Base-by-base conservation (phyloP, 2,797 vertebrate genomes). In the Trematomus bernacchii region DNA sequence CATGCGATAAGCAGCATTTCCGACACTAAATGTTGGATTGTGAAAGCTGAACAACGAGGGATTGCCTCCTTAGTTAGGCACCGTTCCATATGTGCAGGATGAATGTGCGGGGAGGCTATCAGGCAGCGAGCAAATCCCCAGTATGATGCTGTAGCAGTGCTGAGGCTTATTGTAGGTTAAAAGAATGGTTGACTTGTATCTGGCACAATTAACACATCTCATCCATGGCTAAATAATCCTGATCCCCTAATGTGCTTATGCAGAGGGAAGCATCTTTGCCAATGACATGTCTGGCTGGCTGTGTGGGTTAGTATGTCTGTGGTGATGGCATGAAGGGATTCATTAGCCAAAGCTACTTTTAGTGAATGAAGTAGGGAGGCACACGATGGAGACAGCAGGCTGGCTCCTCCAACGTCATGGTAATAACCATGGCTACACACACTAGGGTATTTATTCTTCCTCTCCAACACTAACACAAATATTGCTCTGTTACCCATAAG, bases 391-490 rank as follows among this genome's bases (percentile, higher is more conserved):
- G 86, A 89, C 84, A 87, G 87, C 76, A 86, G 87, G 88, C 85
- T 85, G 82, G 87, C 86, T 83, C 76, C 83, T 91, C 80, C 87
- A 89, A 87, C 83, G 92, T 94, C 93, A 94, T 85, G 85, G 82
- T 88, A 85, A 93, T 92, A 94, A 90, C 93, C 92, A 94, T 94
- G 90, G 91, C 89, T 94, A 94, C 92, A 92, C 91, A 89, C 91
- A 88, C 91, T 89, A 87, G 88, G 90, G 92, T 82, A 89, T 91
- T 91, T 85, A 85, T 76, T 90, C 88, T 89, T 89, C 82, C 89
- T 86, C 77, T 82, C 77, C 77, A 75, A 54, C 67, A 82, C 83
- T 57, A 78, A 87, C 69, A 87, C 76, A 88, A 89, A 91, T 86
- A 89, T 85, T 84, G 68, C 82, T 79, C 84, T 73, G 47, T 65